phyloP scores from a whole-genome alignment of 1,140 invertebrate genomes.

The Diabrotica virgifera region DNA sequence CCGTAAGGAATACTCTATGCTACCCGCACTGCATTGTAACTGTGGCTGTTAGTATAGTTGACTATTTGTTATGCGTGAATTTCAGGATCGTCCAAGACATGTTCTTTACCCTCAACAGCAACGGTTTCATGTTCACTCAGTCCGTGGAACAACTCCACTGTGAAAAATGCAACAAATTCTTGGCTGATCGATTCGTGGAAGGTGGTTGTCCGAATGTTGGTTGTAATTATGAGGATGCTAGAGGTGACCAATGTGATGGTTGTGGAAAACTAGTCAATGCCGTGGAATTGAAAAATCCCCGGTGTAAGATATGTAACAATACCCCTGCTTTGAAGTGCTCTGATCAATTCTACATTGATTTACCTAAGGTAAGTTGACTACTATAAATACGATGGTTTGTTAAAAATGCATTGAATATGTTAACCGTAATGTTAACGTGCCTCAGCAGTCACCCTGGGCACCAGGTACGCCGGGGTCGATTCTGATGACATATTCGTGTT shows the following conservation, averaged over 20 bases:
- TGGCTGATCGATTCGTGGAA: conserved; percentile 89
- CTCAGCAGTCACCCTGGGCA: too few species aligned
- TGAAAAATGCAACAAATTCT: conserved; percentile 79
- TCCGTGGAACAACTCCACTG: conserved; percentile 91
- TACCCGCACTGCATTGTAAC: too few species aligned
- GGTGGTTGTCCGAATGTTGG: conserved; percentile 87
- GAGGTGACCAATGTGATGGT: conserved; percentile 98
- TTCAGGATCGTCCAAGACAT: conserved; percentile 81
- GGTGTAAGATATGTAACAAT: conserved; percentile 87
- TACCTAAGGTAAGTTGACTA: conserved; percentile 69
- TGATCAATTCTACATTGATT: conserved; percentile 89
- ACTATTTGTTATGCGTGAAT: conserved; percentile 12
- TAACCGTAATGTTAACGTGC: too few species aligned
- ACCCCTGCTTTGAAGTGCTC: conserved; percentile 75
- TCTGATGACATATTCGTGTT: too few species aligned
- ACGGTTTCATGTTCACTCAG: conserved; percentile 81
- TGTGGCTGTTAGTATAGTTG: too few species aligned
- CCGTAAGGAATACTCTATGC: too few species aligned
- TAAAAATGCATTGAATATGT: too few species aligned
- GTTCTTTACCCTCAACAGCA: conserved; percentile 80
- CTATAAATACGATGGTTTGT: too few species aligned
- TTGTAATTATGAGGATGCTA: conserved; percentile 90
- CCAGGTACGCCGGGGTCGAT: too few species aligned
- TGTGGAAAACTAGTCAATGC: conserved; percentile 97
- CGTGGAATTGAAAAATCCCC: conserved; percentile 81